These are phyloP conservation scores for Borostomias antarcticus DNA, from an alignment of 2,797 vertebrate species.

Conservation along the genomic window DNA sequence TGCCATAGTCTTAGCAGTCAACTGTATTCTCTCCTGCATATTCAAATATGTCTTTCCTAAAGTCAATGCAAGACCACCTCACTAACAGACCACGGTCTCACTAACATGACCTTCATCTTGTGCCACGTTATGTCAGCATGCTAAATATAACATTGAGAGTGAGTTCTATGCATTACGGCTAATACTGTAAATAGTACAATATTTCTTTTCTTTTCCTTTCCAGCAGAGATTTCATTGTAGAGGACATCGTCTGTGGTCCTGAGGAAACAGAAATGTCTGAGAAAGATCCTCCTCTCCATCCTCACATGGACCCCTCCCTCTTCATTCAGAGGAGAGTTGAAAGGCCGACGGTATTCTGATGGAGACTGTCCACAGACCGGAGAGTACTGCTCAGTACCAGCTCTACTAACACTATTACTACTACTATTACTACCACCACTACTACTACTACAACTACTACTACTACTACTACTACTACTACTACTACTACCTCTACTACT, in stretches of 20 bases:
- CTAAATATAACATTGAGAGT: too few relatives aligned
- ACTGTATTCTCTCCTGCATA: not conserved
- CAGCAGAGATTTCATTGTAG: not conserved
- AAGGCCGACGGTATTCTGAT: slow-evolving; percentile 7
- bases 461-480: too few relatives aligned
- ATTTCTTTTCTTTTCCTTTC: not conserved
- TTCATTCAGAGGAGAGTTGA: not conserved
- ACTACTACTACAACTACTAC: too few relatives aligned
- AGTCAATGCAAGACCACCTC: not conserved
- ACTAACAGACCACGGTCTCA: too few relatives aligned
- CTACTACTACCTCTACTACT: too few relatives aligned
- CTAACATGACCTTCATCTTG: not conserved
- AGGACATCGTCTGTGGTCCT: not conserved
- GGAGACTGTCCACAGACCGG: slow-evolving; percentile 13
- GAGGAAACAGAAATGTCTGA: slow-evolving; percentile 25
- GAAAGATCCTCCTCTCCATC: slow-evolving; percentile 11
- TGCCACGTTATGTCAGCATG: not conserved
- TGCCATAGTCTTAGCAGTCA: too few relatives aligned
- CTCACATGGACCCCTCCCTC: slow-evolving; percentile 16
- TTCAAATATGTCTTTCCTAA: not conserved
- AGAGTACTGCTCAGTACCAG: too few relatives aligned
- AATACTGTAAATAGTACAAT: too few relatives aligned
- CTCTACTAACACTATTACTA: too few relatives aligned
- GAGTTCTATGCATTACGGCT: too few relatives aligned
- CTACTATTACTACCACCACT: too few relatives aligned